phyloP scores from a whole-genome alignment of 2,888 invertebrate species.

The Carterocephalus palaemon region DNA sequence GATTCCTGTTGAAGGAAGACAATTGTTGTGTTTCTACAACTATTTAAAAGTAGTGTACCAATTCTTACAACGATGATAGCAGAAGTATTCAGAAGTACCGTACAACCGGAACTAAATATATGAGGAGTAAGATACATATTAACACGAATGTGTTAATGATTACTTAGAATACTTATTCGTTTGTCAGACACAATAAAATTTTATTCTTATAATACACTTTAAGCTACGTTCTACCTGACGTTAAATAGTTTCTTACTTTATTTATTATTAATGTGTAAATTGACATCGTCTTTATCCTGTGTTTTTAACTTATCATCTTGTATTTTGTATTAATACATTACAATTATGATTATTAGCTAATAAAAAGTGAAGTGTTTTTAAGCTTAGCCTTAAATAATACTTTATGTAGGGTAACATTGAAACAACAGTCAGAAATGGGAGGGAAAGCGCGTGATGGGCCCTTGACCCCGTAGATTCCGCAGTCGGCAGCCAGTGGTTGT shows the following conservation, averaged over 20 bases:
- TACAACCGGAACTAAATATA: constrained; percentile 5
- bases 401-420: constrained; percentile 46
- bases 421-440: constrained; percentile 47
- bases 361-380: constrained; percentile 37
- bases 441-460: constrained; percentile 45
- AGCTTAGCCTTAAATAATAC: constrained; percentile 34
- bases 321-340: constrained; percentile 39
- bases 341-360: constrained; percentile 28
- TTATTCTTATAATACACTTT: constrained; percentile 3
- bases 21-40: constrained; percentile 18
- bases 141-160: not conserved
- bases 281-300: constrained; percentile 34
- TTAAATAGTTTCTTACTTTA: constrained; percentile 21
- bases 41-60: constrained; percentile 7
- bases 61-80: constrained; percentile 1
- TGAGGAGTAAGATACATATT: not conserved
- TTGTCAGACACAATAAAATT: constrained; percentile 6
- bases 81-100: not conserved
- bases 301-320: constrained; percentile 61
- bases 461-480: constrained; percentile 61
- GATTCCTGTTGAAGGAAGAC: too few relatives aligned
- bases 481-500: constrained; percentile 75
- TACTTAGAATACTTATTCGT: constrained; percentile 10
- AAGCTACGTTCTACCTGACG: constrained; percentile 4
- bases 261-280: constrained; percentile 36